Base-by-base conservation (phyloP, 2,888 invertebrate genomes). In the Liodrosophila aerea region DNA sequence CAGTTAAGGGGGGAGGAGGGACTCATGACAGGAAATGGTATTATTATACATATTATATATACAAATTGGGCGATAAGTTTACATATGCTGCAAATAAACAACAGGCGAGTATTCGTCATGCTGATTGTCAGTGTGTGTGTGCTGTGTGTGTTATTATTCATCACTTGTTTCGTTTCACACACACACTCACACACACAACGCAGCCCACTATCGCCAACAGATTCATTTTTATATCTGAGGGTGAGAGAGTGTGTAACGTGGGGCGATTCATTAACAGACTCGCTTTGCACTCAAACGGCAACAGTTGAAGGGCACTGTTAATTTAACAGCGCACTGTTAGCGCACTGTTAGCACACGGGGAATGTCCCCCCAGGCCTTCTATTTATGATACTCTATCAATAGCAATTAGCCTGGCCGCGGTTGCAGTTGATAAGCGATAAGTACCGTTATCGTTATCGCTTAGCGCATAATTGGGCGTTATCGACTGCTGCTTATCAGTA, bases 11-110 rank as follows among this genome's bases (percentile, higher is more conserved):
- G n/a, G n/a, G n/a, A n/a, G 50, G 8, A 11, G 18, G 7, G 12
- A 60, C 56, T 58, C 58, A 53, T 69, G 52, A 69, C 73, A 52
- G 73, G 68, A 70, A 70, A 58, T 54, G 15, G 36, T 44, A 45
- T 44, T 37, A 36, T 47, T 30, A 31, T 12, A 7, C 33, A 36
- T 63, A 29, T 8, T 13, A 44, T 44, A 53, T 41, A 31, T 11
- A 33, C 45, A 49, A 53, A 72, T 62, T 67, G 37, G 15, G 37
- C 50, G 62, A 73, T 72, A 72, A 66, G 53, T 53, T 37, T 43
- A 22, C 22, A 22, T 22, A n/a, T n/a, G n/a, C n/a, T 29, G 37
- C 36, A 37, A 50, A 33, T 13, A 30, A 15, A 18, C 22, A 34
- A 18, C 22, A 18, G 11, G 7, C 33, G 27, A 15, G 12, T 11